Evolutionary conservation across 2,797 vertebrate species (phyloP).

Genomic region (Onychomys leucogaster): DNA sequence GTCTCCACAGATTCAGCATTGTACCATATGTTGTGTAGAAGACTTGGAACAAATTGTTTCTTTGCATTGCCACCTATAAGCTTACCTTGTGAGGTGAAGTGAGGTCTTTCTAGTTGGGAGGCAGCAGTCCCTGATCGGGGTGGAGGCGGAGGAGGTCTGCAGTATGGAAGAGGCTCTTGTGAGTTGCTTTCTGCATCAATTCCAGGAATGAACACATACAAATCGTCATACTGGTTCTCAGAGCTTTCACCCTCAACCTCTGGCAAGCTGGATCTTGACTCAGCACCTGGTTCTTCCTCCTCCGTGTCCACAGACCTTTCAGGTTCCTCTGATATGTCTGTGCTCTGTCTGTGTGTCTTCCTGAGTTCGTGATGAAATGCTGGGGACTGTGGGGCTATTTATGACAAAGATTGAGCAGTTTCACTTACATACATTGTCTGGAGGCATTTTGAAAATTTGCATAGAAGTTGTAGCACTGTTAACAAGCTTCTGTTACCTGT

Average conservation of each 20-base stretch:
- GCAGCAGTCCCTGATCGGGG: constrained; percentile 68
- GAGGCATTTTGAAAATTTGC: constrained; percentile 81
- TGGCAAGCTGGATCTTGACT: neutral
- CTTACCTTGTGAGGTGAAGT: constrained; percentile 81
- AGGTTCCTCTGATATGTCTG: neutral
- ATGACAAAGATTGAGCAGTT: constrained; percentile 74
- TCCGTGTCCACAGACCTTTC: neutral
- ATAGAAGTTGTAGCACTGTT: constrained; percentile 77
- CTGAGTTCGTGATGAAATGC: constrained; percentile 46
- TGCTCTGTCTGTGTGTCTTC: constrained; percentile 4
- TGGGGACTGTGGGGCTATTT: constrained; percentile 73
- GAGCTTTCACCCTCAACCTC: neutral
- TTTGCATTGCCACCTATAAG: constrained; percentile 1
- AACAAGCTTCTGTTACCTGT: constrained; percentile 84
- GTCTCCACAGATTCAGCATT: neutral
- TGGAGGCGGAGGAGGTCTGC: constrained; percentile 78
- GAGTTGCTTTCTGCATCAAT: neutral
- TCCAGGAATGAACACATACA: constrained; percentile 80
- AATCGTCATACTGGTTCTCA: constrained; percentile 55
- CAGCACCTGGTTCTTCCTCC: neutral
- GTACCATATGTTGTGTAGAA: neutral
- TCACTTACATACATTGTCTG: constrained; percentile 77
- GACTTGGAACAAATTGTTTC: neutral
- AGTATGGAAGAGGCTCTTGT: neutral
- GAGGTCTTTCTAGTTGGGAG: constrained; percentile 63